phyloP scores from a whole-genome alignment of 2,797 vertebrate species.

The Argya squamiceps region DNA sequence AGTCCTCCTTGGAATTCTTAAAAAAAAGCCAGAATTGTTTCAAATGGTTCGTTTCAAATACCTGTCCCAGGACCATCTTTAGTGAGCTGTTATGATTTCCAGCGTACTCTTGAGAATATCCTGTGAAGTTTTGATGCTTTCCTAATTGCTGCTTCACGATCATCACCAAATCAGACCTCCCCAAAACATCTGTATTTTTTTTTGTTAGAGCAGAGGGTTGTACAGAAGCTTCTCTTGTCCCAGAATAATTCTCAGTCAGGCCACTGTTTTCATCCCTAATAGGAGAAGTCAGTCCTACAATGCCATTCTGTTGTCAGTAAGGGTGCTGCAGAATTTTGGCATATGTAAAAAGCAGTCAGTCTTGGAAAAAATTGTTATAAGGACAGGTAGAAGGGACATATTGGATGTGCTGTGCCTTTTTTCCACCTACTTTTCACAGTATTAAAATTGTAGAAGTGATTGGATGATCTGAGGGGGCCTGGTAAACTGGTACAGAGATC shows the following conservation, averaged over 20 bases:
- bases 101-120: background rate
- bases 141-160: background rate
- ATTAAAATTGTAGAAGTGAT: background rate
- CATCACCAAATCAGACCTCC: background rate
- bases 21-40: background rate
- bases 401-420: background rate
- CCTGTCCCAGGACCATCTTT: background rate
- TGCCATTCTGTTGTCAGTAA: background rate
- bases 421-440: background rate
- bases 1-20: background rate
- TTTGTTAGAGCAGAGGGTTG: background rate
- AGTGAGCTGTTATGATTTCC: background rate
- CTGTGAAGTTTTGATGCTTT: background rate
- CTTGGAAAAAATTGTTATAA: background rate
- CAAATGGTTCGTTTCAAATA: background rate
- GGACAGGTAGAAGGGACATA: background rate
- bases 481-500: background rate
- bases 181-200: background rate
- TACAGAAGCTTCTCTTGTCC: background rate
- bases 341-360: background rate
- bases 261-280: background rate
- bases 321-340: background rate
- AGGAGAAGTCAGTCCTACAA: background rate
- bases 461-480: background rate
- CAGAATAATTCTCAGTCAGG: background rate